These are phyloP conservation scores for Perizoma flavofasciatum DNA, from an alignment of 2,888 invertebrate species.

Conservation along the genomic window DNA sequence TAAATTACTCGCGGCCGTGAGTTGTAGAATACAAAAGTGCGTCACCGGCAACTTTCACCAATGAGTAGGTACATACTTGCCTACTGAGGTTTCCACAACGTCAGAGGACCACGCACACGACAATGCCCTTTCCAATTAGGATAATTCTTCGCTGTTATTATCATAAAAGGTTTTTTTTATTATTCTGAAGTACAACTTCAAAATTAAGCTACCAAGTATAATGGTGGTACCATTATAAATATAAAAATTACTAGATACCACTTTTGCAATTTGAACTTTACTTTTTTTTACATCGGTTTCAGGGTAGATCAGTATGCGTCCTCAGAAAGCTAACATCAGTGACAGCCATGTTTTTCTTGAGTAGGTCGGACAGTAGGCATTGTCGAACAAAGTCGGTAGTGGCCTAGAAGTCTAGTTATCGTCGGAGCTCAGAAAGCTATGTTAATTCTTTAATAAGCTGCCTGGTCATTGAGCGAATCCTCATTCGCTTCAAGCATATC, in stretches of 20 bases:
- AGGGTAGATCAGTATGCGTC: no score
- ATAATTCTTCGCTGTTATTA: slow-evolving; percentile 16
- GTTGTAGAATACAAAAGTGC: slow-evolving; percentile 73
- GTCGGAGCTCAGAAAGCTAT: slow-evolving; percentile 17
- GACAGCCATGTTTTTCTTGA: no score
- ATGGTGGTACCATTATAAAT: no score
- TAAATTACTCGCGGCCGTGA: slow-evolving; percentile 64
- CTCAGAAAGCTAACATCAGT: no score
- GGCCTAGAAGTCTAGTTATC: slow-evolving; percentile 22
- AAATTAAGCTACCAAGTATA: no score
- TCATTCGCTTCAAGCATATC: slow-evolving; percentile 14
- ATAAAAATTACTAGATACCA: no score
- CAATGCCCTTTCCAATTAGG: slow-evolving; percentile 31
- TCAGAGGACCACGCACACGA: slow-evolving; percentile 29
- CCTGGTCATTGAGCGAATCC: slow-evolving; percentile 18
- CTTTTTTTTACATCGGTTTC: no score
- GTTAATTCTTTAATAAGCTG: slow-evolving; percentile 24
- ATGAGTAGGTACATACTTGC: slow-evolving; percentile 38
- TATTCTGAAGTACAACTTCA: no score
- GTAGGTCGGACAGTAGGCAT: no score
- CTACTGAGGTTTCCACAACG: slow-evolving; percentile 17
- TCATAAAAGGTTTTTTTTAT: background rate
- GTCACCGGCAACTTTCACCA: slow-evolving; percentile 80
- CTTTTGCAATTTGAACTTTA: no score
- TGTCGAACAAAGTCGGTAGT: slow-evolving; percentile 4